Evolutionary conservation across 2,797 vertebrate genomes (phyloP).

Genomic region (Pseudomugil tenellus): DNA sequence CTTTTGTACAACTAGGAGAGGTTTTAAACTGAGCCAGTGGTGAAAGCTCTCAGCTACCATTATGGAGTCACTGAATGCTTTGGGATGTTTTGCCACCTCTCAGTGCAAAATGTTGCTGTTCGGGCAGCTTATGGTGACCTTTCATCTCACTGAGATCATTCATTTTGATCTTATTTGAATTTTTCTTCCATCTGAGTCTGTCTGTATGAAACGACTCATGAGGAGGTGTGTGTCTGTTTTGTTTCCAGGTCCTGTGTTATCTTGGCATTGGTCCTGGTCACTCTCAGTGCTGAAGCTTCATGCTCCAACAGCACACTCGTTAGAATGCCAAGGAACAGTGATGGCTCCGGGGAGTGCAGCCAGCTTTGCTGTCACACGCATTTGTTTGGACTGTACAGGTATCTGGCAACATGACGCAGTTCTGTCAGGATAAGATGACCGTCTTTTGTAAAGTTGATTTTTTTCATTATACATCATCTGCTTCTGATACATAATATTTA

Average conservation of each 20-base stretch:
- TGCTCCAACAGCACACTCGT: slow-evolving; percentile 27
- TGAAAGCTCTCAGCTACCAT: background rate
- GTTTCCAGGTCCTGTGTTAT: slow-evolving; percentile 30
- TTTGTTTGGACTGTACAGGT: slow-evolving; percentile 28
- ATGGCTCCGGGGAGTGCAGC: slow-evolving; percentile 44
- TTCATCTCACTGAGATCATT: background rate
- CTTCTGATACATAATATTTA: background rate
- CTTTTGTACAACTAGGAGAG: background rate
- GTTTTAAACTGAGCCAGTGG: background rate
- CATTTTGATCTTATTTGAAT: background rate
- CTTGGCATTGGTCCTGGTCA: slow-evolving; percentile 5
- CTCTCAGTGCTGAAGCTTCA: slow-evolving; percentile 13
- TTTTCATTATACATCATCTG: background rate
- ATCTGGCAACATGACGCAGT: slow-evolving; percentile 25
- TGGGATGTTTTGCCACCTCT: background rate
- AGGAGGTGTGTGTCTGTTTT: slow-evolving; percentile 16
- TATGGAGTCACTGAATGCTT: background rate
- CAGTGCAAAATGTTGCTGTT: background rate
- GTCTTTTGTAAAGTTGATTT: slow-evolving; percentile 12
- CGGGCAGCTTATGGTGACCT: background rate
- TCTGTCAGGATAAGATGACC: slow-evolving; percentile 7
- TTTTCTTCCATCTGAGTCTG: slow-evolving; percentile 10
- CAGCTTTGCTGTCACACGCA: slow-evolving; percentile 38
- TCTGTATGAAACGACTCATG: slow-evolving; percentile 19
- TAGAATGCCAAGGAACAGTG: slow-evolving; percentile 44